Evolutionary conservation across 2,797 vertebrate species (phyloP), one percentile per base, ranked within the genome.

Genomic region (Muscicapa striata): DNA sequence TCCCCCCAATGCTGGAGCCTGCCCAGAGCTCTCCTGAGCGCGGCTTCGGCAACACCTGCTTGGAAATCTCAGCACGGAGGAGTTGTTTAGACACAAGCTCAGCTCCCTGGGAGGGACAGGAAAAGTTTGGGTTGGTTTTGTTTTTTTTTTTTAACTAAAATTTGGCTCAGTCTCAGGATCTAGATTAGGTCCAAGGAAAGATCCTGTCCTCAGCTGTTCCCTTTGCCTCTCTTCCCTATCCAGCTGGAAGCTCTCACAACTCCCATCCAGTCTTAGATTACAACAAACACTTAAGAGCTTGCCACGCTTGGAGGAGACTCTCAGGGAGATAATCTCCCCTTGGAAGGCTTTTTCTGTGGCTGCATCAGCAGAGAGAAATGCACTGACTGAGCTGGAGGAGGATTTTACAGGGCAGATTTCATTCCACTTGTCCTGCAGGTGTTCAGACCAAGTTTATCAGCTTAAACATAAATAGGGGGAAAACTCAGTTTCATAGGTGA

Each of bases 211-310:
- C 58, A 15, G 87, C n/a, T 1, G 4, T 68, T 76, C 81, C 77
- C 81, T 81, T n/a, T 38, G 45, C 62, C 90, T 93, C 84, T 66
- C 1, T 76, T 83, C 84, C 79, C 4, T 0, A 64, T 91, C 91
- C 96, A 96, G 94, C 94, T 95, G 96, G 94, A 78, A 96, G 72
- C 82, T 84, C 82, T 95, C 91, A 91, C 7, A 40, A 1, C 46
- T 82, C n/a, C 21, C 11, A 21, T 20, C 52, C 36, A 32, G 4
- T 12, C 74, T 41, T 4, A 18, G 81, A 20, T 92, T 12, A 70
- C 64, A 69, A 19, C 14, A 66, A 79, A 26, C 45, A 26, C 72
- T 87, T 45, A 14, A 77, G 79, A 4, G 45, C 45, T 76, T 20
- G 69, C 70, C 40, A 16, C 5, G 2, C 90, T 90, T 11, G 51